phyloP scores from a whole-genome alignment of 2,113 vertebrate species.

The Centrocercus urophasianus region DNA sequence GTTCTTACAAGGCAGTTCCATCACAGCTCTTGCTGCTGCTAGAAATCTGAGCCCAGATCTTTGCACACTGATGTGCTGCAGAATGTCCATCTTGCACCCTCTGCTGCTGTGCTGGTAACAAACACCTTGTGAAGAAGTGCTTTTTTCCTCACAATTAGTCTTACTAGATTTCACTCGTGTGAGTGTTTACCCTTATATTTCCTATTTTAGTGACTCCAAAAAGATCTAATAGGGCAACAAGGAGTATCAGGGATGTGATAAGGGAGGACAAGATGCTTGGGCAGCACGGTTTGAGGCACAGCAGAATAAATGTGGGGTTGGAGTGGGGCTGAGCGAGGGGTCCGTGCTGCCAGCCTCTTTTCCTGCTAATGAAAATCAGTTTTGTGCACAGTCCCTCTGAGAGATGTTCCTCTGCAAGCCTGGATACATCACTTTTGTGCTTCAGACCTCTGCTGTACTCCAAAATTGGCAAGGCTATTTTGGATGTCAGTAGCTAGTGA shows the following conservation, averaged over 20 bases:
- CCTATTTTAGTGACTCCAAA: not conserved
- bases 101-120: not conserved
- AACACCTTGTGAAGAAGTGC: not conserved
- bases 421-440: fast-evolving
- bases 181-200: not conserved
- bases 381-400: not conserved
- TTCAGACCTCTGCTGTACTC: not conserved
- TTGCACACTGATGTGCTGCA: not conserved
- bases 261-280: not conserved
- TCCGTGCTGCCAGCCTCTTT: fast-evolving
- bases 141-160: not conserved
- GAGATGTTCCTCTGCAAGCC: not conserved
- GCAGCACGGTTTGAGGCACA: not conserved
- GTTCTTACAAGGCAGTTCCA: not conserved
- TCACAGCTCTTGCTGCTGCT: not conserved
- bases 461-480: not conserved
- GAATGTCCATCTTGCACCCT: not conserved
- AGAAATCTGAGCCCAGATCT: not conserved
- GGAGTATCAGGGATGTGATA: not conserved
- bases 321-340: not conserved
- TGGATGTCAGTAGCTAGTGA: not conserved
- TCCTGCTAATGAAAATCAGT: not conserved
- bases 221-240: not conserved
- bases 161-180: not conserved
- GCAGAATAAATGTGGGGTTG: fast-evolving